Conservation (phyloP, 2,797 vertebrate species). For the Silurus lanzhouensis region DNA sequence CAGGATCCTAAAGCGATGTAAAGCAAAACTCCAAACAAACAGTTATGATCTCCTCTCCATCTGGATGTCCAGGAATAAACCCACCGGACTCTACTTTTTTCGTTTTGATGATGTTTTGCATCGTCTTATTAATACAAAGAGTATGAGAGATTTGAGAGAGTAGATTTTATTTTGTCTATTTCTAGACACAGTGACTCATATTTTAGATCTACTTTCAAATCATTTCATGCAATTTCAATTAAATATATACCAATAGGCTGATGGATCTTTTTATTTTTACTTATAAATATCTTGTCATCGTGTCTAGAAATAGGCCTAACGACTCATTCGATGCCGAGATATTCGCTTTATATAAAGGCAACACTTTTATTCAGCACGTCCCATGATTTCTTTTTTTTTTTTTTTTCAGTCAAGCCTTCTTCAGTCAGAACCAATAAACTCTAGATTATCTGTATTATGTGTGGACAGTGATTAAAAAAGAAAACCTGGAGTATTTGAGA, state of each 20-base stretch:
- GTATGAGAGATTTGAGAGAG: no score
- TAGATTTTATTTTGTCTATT: no score
- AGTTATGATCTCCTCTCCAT: neutral
- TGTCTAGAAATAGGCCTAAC: no score
- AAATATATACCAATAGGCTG: no score
- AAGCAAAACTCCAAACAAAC: neutral
- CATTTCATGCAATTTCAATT: no score
- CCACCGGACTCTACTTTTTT: neutral
- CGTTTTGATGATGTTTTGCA: neutral
- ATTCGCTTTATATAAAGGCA: neutral
- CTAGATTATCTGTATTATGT: neutral
- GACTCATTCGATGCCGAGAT: neutral
- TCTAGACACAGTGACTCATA: no score
- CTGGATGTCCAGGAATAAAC: neutral
- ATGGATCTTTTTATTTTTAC: no score
- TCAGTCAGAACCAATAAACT: neutral
- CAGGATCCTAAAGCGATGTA: neutral
- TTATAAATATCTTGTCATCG: no score
- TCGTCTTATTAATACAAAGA: neutral
- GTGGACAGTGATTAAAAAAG: no score
- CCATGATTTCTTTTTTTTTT: no score
- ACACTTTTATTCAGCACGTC: no score
- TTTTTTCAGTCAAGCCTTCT: neutral
- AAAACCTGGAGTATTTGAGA: neutral
- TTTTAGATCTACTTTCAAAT: no score